phyloP scores from a whole-genome alignment of 2,888 invertebrate species.

The Leucophenga montana region DNA sequence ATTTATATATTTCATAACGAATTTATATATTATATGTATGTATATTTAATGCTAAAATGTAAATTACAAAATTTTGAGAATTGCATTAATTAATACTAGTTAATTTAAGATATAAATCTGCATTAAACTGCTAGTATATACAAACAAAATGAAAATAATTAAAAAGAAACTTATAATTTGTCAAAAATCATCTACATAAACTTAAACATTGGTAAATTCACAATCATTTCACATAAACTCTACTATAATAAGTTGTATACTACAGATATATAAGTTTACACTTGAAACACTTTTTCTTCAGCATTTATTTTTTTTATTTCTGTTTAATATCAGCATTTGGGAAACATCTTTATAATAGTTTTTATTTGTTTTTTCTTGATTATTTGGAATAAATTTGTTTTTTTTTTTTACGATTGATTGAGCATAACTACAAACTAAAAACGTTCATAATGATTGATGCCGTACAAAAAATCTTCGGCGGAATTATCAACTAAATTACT shows the following conservation, averaged over 20 bases:
- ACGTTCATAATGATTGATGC: slow-evolving; percentile 13
- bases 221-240: neutral
- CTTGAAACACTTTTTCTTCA: slow-evolving; percentile 27
- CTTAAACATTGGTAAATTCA: slow-evolving; percentile 34
- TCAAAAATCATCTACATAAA: slow-evolving; percentile 32
- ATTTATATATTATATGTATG: slow-evolving; percentile 55
- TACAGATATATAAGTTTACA: slow-evolving; percentile 26
- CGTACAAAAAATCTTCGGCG: neutral
- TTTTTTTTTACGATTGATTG: slow-evolving; percentile 66
- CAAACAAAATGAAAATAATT: neutral
- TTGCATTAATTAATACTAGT: slow-evolving; percentile 62
- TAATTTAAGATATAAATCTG: slow-evolving; percentile 48
- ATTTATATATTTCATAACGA: slow-evolving; percentile 56
- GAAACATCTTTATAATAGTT: slow-evolving; percentile 6
- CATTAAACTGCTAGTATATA: neutral
- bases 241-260: neutral
- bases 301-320: no score
- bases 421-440: slow-evolving; percentile 52
- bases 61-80: slow-evolving; percentile 48
- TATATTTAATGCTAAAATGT: slow-evolving; percentile 57
- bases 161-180: slow-evolving; percentile 1
- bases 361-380: slow-evolving; percentile 15
- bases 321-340: slow-evolving; percentile 3
- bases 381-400: slow-evolving; percentile 40
- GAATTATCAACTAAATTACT: slow-evolving; percentile 46